Base-by-base conservation (phyloP, 2,797 vertebrate species). In the Acanthornis magna region DNA sequence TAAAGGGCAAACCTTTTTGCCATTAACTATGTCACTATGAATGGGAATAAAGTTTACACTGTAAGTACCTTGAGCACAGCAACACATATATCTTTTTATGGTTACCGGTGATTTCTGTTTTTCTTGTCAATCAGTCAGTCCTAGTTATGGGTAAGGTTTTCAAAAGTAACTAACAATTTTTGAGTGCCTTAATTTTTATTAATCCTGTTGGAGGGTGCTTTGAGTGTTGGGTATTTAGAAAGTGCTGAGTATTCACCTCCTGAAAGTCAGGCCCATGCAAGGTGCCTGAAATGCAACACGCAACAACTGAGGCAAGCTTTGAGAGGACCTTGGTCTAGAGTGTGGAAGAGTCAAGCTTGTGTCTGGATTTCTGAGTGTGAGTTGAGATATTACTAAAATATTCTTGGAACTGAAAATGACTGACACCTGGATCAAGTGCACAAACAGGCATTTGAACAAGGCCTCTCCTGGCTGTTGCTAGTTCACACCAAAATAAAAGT, bases 21-120 rank as follows among this genome's bases (percentile, higher is more conserved):
- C 83, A 71, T 95, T 77, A 88, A 91, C 86, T 85, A 80, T 94
- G 79, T 85, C 55, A 53, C 42, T 91, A 66, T 63, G 80, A 71
- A 85, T 30, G 48, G 60, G 82, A 93, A 91, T 90, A 95, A 97
- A 92, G 87, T 94, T 94, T 91, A 91, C 27, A 61, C 29, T 94
- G 10, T 63, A 81, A 88, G 60, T 90, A 91, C 53, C 45, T 61
- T 54, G 54, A 77, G 67, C 53, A 51, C 77, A 76, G 72, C 85
- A 81, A 71, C 89, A 88, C 45, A 36, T 86, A 51, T 48, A 58
- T 93, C 70, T 78, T 86, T 88, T 93, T 71, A 60, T 61, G 61
- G 38, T 89, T 94, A 89, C 78, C 76, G 74, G 53, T 84, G 81
- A 38, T 75, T 75, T 76, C 68, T 89, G 50, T 7, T 88, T 81